phyloP scores from a whole-genome alignment of 2,113 vertebrate species.

The Psittacus erithacus region DNA sequence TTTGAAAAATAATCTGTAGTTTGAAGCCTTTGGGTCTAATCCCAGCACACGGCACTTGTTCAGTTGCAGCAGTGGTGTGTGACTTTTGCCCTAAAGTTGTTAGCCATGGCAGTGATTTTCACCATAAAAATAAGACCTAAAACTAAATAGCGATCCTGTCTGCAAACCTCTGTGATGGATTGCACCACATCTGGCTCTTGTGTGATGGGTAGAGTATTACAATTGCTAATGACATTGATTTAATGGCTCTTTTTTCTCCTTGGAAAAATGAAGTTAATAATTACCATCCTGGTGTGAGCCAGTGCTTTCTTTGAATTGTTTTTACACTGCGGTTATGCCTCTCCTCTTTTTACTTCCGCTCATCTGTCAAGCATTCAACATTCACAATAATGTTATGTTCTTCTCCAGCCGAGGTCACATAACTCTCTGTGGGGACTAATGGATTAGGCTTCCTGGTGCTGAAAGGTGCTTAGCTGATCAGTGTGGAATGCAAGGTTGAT shows the following conservation, averaged over 20 bases:
- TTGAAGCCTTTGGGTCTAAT: not conserved
- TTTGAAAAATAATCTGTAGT: not conserved
- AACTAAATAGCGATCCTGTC: not conserved
- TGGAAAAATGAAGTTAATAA: conserved; percentile 50
- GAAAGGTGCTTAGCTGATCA: conserved; percentile 20
- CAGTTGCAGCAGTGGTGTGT: not conserved
- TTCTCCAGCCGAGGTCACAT: not conserved
- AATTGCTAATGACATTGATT: conserved; percentile 39
- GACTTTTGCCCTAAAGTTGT: not conserved
- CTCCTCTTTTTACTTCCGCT: not conserved
- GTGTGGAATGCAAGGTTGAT: not conserved
- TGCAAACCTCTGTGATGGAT: conserved; percentile 12
- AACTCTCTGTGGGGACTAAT: conserved; percentile 1
- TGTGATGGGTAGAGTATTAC: not conserved
- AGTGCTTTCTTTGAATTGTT: not conserved
- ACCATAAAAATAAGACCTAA: conserved; percentile 4
- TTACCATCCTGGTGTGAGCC: conserved; percentile 9
- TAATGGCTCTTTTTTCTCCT: conserved; percentile 25
- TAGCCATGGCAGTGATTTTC: not conserved
- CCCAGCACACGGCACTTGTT: not conserved
- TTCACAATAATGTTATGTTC: not conserved
- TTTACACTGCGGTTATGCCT: not conserved
- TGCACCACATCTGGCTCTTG: conserved; percentile 2
- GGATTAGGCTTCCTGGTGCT: not conserved
- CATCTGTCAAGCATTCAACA: not conserved